Evolutionary conservation across 1,140 invertebrate species (phyloP), one percentile per base, ranked within the genome.

Genomic region (Drosophila eugracilis): DNA sequence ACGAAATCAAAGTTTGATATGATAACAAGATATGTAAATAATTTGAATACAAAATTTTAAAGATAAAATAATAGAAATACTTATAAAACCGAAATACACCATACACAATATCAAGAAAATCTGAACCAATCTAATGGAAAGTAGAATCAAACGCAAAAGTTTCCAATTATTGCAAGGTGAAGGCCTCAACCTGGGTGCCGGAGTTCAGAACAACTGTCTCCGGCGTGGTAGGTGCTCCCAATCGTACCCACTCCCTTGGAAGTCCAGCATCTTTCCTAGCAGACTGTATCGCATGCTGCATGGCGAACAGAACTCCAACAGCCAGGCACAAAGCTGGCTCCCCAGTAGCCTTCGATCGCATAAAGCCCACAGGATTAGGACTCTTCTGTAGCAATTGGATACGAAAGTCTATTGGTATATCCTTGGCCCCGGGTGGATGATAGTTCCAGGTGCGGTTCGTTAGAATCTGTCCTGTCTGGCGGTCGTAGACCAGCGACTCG

Each of bases 391-490:
- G 91, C 24, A 98, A 92, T 24, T 94, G 94, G n/a, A 97, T 93
- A 39, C 96, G 93, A 70, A 97, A 96, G 91, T 97, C 96, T 1
- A 95, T 93, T 0, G 97, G 96, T 67, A 97, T 97, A 81, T 97
- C 96, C 81, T 95, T 95, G 1, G 94, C 94, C 14, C 96, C 94
- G 1, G 95, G 96, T 5, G 95, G 94, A 85, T 97, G 96, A 91
- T 97, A 98, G 73, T 94, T 95, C 94, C 96, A 96, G 19, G 96
- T 96, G 57, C 95, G 93, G 70, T 95, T 94, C n/a, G 95, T 96
- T 0, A 96, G 92, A 10, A 95, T 90, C 52, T 92, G 91, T 7
- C 96, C 96, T 32, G 94, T 95, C 34, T 93, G 85, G 4, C 93
- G 91, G 78, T 96, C 93, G 74, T 94, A 95, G 2, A 94, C 92